A percentile compares a stretch with the other conserved stretches of the same genome.
phyloP scores from a whole-genome alignment of 2,113 vertebrate genomes.

The Benitochromis conjunctus region DNA sequence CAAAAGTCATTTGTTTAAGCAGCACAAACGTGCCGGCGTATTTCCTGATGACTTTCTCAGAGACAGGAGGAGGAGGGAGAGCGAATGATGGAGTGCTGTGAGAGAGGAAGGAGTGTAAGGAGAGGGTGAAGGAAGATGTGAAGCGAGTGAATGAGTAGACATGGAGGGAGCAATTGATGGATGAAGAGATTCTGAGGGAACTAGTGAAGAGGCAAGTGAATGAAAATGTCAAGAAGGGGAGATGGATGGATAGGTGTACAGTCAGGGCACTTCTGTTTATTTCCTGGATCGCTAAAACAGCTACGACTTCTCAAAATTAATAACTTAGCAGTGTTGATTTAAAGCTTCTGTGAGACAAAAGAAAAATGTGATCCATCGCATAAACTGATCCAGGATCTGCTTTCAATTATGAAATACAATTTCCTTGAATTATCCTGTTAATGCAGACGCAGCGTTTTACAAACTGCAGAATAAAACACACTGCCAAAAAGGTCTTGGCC shows the following conservation, averaged over 20 bases:
- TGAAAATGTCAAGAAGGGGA: slow-evolving; percentile 6
- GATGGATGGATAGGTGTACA: neutral
- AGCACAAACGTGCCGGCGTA: slow-evolving; percentile 38
- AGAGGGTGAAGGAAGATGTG: slow-evolving; percentile 25
- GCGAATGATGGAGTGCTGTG: slow-evolving; percentile 2
- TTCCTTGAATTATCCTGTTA: neutral
- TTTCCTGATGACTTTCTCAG: slow-evolving; percentile 61
- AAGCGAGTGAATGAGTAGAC: neutral
- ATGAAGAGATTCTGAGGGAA: slow-evolving; percentile 9
- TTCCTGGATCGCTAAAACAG: neutral
- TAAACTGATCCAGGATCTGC: neutral
- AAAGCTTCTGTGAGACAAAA: neutral
- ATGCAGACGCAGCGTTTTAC: slow-evolving; percentile 22
- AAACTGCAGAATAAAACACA: neutral
- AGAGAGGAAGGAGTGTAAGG: neutral
- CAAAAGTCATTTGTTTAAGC: slow-evolving; percentile 38
- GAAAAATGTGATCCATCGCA: neutral
- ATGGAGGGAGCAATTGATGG: neutral
- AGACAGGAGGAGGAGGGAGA: neutral
- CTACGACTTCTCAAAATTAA: neutral
- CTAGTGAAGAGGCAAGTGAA: slow-evolving; percentile 5
- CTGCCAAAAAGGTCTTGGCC: slow-evolving; percentile 7
- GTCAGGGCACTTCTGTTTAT: neutral
- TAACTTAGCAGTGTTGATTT: neutral
- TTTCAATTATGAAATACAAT: slow-evolving; percentile 5